A percentile compares a stretch with the other conserved stretches of the same genome.
phyloP scores from a whole-genome alignment of 2,113 vertebrate genomes.

The Hyla sarda region DNA sequence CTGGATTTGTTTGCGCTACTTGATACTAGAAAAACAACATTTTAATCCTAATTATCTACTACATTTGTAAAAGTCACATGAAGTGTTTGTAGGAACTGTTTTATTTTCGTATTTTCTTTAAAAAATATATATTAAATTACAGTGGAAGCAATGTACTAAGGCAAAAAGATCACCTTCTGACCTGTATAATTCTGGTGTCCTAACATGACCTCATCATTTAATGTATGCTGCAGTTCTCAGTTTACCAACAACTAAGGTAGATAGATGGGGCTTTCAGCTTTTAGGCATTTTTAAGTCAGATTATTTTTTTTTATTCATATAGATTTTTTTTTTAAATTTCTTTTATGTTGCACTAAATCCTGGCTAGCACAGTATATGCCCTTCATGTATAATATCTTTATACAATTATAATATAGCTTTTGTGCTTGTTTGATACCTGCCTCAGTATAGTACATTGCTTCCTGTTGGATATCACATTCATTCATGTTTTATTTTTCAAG shows the following conservation, averaged over 20 bases:
- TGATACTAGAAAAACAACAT: background rate
- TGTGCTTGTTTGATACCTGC: slow-evolving; percentile 6
- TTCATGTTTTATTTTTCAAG: background rate
- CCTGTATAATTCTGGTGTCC: background rate
- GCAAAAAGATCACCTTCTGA: background rate
- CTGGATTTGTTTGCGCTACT: background rate
- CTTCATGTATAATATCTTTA: background rate
- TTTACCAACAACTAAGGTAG: background rate
- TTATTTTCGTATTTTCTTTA: background rate
- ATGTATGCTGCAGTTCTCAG: background rate
- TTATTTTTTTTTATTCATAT: too few relatives aligned
- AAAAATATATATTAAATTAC: slow-evolving; percentile 1
- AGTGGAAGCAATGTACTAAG: slow-evolving; percentile 24
- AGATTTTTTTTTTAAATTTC: too few relatives aligned
- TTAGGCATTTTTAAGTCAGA: too few relatives aligned
- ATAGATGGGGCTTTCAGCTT: too few relatives aligned
- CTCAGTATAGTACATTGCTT: slow-evolving; percentile 18
- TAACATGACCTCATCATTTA: background rate
- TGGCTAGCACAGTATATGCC: too few relatives aligned
- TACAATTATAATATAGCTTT: background rate
- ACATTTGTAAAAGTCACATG: background rate
- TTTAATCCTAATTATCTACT: background rate
- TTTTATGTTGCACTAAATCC: too few relatives aligned
- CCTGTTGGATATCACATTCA: slow-evolving; percentile 15
- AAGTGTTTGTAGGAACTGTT: background rate